phyloP scores from a whole-genome alignment of 35 echinoderm and acorn worm genomes.

The Anneissia japonica region DNA sequence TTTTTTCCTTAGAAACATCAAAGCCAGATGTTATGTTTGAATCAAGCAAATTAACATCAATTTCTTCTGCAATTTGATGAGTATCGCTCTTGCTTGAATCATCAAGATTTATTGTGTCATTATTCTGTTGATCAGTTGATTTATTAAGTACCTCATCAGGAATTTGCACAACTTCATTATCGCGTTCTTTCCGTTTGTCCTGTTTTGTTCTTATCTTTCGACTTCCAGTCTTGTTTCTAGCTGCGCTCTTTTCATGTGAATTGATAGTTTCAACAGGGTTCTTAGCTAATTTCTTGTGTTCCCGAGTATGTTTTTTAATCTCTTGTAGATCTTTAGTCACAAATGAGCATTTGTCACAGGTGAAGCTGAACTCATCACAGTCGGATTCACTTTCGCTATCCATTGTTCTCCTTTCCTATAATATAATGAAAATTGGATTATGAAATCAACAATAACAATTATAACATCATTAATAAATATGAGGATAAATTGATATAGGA shows the following conservation, averaged over 20 bases:
- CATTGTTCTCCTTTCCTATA: neutral
- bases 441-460: too few species aligned
- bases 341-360: slow-evolving; percentile 1
- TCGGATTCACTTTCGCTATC: neutral
- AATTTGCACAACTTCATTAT: neutral
- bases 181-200: neutral
- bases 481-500: too few species aligned
- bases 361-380: slow-evolving; percentile 3
- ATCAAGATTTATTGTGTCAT: neutral
- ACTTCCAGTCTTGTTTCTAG: neutral
- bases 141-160: neutral
- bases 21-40: neutral
- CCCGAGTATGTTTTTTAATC: slow-evolving; percentile 1
- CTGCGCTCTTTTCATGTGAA: neutral
- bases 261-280: neutral
- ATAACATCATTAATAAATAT: too few species aligned
- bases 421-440: too few species aligned
- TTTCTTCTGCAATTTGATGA: neutral
- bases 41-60: neutral
- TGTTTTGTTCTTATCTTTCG: neutral
- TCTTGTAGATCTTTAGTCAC: slow-evolving; percentile 4
- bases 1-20: neutral
- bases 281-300: slow-evolving; percentile 1
- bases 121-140: neutral
- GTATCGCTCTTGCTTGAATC: neutral